phyloP scores from a whole-genome alignment of 2,888 invertebrate genomes.

The Aporophyla lueneburgensis region DNA sequence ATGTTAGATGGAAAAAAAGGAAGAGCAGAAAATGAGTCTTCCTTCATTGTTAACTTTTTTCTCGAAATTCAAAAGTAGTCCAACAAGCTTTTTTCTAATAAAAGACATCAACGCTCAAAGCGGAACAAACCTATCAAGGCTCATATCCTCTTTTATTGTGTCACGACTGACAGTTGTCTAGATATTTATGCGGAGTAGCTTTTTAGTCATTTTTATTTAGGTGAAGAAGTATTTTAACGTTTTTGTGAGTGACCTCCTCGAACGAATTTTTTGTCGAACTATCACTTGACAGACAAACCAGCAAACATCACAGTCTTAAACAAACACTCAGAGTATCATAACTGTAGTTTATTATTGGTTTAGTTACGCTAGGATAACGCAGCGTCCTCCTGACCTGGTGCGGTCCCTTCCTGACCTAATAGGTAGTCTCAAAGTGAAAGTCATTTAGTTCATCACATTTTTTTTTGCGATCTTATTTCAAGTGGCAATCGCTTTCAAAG shows the following conservation, averaged over 20 bases:
- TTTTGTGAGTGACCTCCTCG: slow-evolving; percentile 12
- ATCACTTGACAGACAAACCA: slow-evolving; percentile 14
- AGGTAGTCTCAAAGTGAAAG: slow-evolving; percentile 18
- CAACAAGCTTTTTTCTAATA: background rate
- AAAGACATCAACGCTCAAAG: slow-evolving; percentile 28
- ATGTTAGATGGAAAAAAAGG: background rate
- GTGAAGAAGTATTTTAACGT: background rate
- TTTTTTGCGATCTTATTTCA: background rate
- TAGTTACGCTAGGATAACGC: slow-evolving; percentile 16
- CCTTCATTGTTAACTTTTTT: background rate
- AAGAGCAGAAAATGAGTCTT: background rate
- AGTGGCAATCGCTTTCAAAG: background rate
- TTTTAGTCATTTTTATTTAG: background rate
- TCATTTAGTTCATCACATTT: background rate
- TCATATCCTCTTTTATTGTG: background rate
- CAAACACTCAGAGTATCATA: slow-evolving; percentile 19
- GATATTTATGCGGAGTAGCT: background rate
- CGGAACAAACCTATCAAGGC: background rate
- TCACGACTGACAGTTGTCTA: background rate
- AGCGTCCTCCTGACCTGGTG: slow-evolving; percentile 35
- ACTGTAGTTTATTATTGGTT: slow-evolving; percentile 38
- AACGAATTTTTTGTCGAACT: slow-evolving; percentile 12
- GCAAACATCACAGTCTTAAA: slow-evolving; percentile 16
- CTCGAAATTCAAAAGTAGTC: background rate
- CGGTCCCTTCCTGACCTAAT: slow-evolving; percentile 8